Conservation (phyloP, 2,113 vertebrate species). For the Ciconia maguari region DNA sequence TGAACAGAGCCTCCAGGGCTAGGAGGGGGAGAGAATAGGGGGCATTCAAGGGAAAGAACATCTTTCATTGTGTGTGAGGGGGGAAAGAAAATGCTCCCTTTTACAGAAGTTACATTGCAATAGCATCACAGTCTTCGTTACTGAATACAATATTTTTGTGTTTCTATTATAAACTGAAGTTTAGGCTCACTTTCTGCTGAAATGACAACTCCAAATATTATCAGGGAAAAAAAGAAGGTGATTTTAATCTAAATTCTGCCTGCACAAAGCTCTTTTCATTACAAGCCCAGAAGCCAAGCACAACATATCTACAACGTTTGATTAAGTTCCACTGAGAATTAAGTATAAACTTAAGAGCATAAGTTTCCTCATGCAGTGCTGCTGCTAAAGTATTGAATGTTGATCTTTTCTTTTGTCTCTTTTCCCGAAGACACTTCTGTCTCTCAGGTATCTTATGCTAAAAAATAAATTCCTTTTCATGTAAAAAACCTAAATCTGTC, state of each 20-base stretch:
- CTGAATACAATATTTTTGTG: not conserved
- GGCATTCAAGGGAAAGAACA: not conserved
- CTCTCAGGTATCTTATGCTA: not conserved
- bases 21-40: not conserved
- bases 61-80: not conserved
- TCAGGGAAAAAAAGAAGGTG: not conserved
- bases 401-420: not conserved
- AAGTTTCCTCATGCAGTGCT: not conserved
- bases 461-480: not conserved
- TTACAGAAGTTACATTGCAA: not conserved
- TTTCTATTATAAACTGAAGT: not conserved
- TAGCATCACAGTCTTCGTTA: not conserved
- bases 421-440: not conserved
- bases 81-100: not conserved
- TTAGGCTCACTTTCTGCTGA: not conserved
- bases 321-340: not conserved
- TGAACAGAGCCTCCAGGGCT: not conserved
- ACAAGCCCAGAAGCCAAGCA: not conserved
- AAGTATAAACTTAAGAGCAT: not conserved
- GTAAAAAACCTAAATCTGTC: not conserved
- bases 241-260: conserved; percentile 5
- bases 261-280: not conserved
- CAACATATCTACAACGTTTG: not conserved
- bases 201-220: not conserved
- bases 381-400: not conserved